A percentile compares a stretch with the other conserved stretches of the same genome.
Conservation (phyloP, 2,888 invertebrate species). For the Mesopsocus fuscifrons region DNA sequence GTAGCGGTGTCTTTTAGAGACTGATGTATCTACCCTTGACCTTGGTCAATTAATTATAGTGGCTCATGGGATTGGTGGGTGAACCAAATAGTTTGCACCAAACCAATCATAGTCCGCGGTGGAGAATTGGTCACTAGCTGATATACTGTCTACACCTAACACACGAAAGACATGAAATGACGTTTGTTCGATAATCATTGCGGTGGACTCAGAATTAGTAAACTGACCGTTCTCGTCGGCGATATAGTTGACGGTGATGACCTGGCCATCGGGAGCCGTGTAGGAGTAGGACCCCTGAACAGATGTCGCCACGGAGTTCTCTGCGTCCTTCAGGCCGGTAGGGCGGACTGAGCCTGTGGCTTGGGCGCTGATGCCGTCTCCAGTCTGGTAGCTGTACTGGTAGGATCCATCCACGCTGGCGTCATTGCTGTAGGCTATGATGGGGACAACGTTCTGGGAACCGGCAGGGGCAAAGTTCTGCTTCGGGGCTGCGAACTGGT, state of each 20-base stretch:
- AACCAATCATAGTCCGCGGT: too few species aligned
- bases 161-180: too few species aligned
- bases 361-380: constrained; percentile 50
- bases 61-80: too few species aligned
- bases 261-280: constrained; percentile 50
- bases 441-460: neutral
- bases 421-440: constrained; percentile 1
- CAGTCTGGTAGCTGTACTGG: constrained; percentile 46
- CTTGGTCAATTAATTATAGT: too few species aligned
- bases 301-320: constrained; percentile 35
- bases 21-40: too few species aligned
- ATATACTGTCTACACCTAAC: too few species aligned
- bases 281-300: constrained; percentile 50
- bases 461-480: neutral
- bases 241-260: constrained; percentile 38
- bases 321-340: constrained; percentile 28
- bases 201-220: too few species aligned
- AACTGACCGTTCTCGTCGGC: constrained; percentile 47
- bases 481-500: neutral
- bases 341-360: constrained; percentile 53
- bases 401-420: constrained; percentile 26
- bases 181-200: too few species aligned
- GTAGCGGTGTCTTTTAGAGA: too few species aligned
- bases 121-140: too few species aligned
- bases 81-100: too few species aligned